A percentile compares a stretch with the other conserved stretches of the same genome.
phyloP scores from a whole-genome alignment of 2,888 invertebrate species.

The Barypeithes pellucidus region DNA sequence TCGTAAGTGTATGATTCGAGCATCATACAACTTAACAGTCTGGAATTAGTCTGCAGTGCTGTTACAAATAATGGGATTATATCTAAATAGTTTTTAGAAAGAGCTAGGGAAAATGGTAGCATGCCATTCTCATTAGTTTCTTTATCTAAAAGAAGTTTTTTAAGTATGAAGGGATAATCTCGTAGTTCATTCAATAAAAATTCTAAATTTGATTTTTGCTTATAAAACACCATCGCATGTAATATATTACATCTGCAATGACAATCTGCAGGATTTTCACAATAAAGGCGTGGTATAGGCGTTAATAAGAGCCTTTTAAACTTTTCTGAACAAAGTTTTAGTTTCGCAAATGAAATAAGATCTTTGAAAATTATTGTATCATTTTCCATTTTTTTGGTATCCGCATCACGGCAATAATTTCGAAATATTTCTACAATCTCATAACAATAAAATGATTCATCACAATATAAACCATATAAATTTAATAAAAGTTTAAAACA shows the following conservation, averaged over 20 bases:
- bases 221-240: background rate
- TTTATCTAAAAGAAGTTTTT: background rate
- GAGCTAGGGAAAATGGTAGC: background rate
- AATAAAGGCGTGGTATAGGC: background rate
- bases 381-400: too few species aligned
- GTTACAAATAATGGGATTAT: background rate
- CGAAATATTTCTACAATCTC: too few species aligned
- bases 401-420: too few species aligned
- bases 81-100: background rate
- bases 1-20: too few species aligned
- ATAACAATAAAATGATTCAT: too few species aligned
- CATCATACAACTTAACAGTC: too few species aligned
- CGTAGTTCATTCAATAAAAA: background rate
- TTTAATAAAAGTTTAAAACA: too few species aligned
- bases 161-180: slow-evolving; percentile 2
- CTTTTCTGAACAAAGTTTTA: background rate
- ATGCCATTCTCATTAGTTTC: background rate
- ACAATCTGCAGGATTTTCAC: background rate
- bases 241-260: background rate
- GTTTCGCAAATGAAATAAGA: background rate
- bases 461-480: too few species aligned
- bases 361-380: too few species aligned
- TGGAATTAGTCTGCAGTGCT: too few species aligned
- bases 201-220: background rate
- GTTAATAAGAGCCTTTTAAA: background rate